These are phyloP conservation scores for Eremobia ochroleuca DNA, from an alignment of 2,888 invertebrate species.

Conservation along the genomic window DNA sequence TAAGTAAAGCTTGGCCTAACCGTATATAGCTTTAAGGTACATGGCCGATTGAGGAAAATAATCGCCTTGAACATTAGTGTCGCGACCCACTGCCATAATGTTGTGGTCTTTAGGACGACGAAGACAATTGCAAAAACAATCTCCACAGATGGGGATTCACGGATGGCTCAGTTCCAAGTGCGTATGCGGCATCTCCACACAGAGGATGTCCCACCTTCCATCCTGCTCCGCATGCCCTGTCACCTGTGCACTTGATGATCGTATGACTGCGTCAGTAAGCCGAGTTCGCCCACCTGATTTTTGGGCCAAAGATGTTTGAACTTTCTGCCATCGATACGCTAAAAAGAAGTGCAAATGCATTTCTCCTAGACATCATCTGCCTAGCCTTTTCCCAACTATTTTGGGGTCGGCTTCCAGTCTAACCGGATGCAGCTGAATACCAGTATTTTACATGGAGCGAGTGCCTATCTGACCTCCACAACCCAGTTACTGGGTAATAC, in stretches of 20 bases:
- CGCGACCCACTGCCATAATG: slow-evolving; percentile 41
- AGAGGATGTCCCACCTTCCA: background rate
- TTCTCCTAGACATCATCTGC: background rate
- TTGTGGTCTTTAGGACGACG: slow-evolving; percentile 11
- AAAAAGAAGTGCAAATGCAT: slow-evolving; percentile 6
- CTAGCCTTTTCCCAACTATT: too few relatives aligned
- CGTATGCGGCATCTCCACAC: background rate
- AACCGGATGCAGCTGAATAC: too few relatives aligned
- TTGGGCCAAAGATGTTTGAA: background rate
- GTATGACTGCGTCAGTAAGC: background rate
- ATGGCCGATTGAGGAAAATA: slow-evolving; percentile 45
- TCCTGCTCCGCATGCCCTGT: background rate
- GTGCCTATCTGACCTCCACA: too few relatives aligned
- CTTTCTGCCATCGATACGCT: background rate
- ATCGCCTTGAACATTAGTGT: slow-evolving; percentile 35
- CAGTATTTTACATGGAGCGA: too few relatives aligned
- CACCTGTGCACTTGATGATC: too few relatives aligned
- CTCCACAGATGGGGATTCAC: background rate
- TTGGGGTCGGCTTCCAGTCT: too few relatives aligned
- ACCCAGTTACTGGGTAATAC: too few relatives aligned
- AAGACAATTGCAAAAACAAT: background rate
- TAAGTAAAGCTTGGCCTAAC: slow-evolving; percentile 19
- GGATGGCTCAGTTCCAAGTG: background rate
- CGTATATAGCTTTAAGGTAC: slow-evolving; percentile 33
- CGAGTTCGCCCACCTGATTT: background rate